Conservation (phyloP, 2,797 vertebrate species). For the Lagocephalus sceleratus region DNA sequence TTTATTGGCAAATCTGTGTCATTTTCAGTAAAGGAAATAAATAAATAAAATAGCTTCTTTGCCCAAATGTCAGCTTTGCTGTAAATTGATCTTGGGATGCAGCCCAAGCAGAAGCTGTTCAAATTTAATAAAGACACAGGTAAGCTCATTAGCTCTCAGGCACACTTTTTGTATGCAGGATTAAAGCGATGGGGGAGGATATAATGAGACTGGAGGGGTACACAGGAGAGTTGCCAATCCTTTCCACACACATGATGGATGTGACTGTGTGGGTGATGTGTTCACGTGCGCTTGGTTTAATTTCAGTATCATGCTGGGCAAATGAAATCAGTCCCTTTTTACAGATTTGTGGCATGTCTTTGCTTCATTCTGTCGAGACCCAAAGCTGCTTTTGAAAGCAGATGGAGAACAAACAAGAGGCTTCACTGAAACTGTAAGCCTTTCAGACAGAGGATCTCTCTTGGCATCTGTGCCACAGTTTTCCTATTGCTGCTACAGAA, state of each 20-base stretch:
- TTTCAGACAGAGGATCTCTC: background rate
- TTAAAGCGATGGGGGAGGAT: conserved; percentile 30
- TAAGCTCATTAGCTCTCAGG: conserved; percentile 64
- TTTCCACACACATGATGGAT: conserved; percentile 17
- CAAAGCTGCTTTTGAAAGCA: conserved; percentile 43
- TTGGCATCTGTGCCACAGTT: background rate
- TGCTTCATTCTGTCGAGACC: conserved; percentile 20
- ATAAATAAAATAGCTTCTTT: conserved; percentile 41
- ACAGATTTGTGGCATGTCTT: conserved; percentile 10
- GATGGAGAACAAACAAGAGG: conserved; percentile 32
- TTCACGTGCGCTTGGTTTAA: conserved; percentile 26
- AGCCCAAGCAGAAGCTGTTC: conserved; percentile 34
- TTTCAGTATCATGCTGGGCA: conserved; percentile 18
- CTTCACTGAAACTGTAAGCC: conserved; percentile 17
- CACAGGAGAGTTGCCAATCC: conserved; percentile 24
- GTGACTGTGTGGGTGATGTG: conserved; percentile 30
- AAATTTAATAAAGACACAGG: conserved; percentile 64
- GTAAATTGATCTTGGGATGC: conserved; percentile 48
- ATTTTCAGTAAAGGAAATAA: conserved; percentile 15
- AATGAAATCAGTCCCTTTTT: conserved; percentile 9
- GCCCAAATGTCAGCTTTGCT: conserved; percentile 48
- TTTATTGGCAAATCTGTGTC: conserved; percentile 8
- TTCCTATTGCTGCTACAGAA: background rate
- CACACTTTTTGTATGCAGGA: conserved; percentile 45
- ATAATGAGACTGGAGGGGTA: conserved; percentile 22